A percentile compares a stretch with the other conserved stretches of the same genome.
Evolutionary conservation across 64 coral and sea anemone species (phyloP).

Genomic region (Dendrophyllia cribrosa): DNA sequence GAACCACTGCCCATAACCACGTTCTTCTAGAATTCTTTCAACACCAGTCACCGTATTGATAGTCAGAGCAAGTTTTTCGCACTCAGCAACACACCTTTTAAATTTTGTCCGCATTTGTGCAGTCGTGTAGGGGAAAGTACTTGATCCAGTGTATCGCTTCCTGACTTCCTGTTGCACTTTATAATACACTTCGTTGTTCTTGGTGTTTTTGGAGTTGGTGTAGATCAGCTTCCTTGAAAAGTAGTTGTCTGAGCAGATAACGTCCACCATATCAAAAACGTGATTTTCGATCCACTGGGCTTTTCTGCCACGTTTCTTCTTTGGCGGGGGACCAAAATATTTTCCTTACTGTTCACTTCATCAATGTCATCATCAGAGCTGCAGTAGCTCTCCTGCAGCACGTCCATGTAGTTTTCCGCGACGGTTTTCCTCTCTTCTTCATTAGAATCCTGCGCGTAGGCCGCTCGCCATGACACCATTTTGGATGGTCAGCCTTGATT

Average conservation of each 20-base stretch:
- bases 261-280: slow-evolving; percentile 18
- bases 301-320: slow-evolving; percentile 17
- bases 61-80: slow-evolving; percentile 45
- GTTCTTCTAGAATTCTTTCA: slow-evolving; percentile 33
- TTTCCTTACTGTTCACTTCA: no score
- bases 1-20: slow-evolving; percentile 47
- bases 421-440: background rate
- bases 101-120: slow-evolving; percentile 39
- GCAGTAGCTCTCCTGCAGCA: no score
- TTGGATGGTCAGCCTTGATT: background rate
- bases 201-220: background rate
- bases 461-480: background rate
- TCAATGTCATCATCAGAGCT: no score
- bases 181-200: slow-evolving; percentile 11
- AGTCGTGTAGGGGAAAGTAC: slow-evolving; percentile 2
- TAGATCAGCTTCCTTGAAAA: background rate
- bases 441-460: background rate
- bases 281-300: background rate
- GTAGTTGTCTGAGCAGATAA: background rate
- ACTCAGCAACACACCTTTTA: slow-evolving; percentile 25
- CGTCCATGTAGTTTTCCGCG: no score
- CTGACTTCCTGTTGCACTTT: background rate
- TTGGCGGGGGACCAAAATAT: background rate
- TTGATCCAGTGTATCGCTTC: background rate
- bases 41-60: slow-evolving; percentile 58